Evolutionary conservation across 92 coral and sea anemone species (phyloP).

Genomic region (Actinernus sp.): DNA sequence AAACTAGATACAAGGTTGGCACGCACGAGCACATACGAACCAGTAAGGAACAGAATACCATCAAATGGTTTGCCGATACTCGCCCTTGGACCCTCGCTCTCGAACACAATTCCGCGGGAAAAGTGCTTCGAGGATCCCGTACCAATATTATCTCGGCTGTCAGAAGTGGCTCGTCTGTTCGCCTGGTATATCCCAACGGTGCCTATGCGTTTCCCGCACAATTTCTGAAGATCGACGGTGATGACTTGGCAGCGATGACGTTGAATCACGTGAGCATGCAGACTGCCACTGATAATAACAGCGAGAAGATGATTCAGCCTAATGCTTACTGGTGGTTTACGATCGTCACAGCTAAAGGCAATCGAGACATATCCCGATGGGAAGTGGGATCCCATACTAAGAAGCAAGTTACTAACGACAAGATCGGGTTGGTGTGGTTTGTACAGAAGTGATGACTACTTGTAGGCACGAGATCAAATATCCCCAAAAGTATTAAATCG

Average conservation of each 20-base stretch:
- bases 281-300: constrained; percentile 21
- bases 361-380: constrained; percentile 88
- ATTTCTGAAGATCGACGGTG: constrained; percentile 50
- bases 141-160: constrained; percentile 65
- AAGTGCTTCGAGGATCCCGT: constrained; percentile 34
- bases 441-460: constrained; percentile 32
- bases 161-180: constrained; percentile 78
- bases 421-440: constrained; percentile 79
- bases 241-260: constrained; percentile 74
- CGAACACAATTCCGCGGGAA: constrained; percentile 38
- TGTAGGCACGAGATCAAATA: no score
- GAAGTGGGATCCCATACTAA: constrained; percentile 62
- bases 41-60: constrained; percentile 5
- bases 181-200: constrained; percentile 58
- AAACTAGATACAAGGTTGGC: constrained; percentile 70
- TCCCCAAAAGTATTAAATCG: no score
- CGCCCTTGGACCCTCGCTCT: constrained; percentile 70
- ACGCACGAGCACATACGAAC: constrained; percentile 43
- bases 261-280: constrained; percentile 74
- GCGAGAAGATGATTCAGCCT: constrained; percentile 65
- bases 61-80: constrained; percentile 80
- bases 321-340: constrained; percentile 92
- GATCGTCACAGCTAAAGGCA: constrained; percentile 75
- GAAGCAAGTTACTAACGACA: constrained; percentile 64
- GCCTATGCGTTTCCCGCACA: constrained; percentile 77